Percentiles rank a stretch among this genome's conserved stretches.
phyloP scores from a whole-genome alignment of 2,888 invertebrate species.

The Trisateles emortualis region DNA sequence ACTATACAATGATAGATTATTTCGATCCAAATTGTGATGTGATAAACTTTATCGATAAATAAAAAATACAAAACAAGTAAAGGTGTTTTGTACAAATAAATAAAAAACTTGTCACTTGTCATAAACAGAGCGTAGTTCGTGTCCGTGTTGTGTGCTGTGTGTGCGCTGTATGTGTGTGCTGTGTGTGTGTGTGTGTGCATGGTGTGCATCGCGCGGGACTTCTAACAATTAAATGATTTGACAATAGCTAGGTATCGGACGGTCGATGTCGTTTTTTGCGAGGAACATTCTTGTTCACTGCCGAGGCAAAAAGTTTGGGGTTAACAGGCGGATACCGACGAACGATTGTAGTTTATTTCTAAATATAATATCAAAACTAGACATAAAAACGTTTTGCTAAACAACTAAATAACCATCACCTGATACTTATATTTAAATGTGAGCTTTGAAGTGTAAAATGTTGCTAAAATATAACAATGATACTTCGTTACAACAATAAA shows the following conservation, averaged over 20 bases:
- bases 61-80: background rate
- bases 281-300: constrained; percentile 30
- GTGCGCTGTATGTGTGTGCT: too few relatives aligned
- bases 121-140: too few relatives aligned
- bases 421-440: too few relatives aligned
- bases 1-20: constrained; percentile 7
- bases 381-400: constrained; percentile 7
- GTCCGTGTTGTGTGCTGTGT: too few relatives aligned
- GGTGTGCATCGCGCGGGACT: background rate
- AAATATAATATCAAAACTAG: constrained; percentile 27
- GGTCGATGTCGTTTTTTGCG: constrained; percentile 27
- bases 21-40: constrained; percentile 8
- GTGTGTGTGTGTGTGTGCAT: background rate
- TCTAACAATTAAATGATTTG: constrained; percentile 24
- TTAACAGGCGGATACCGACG: constrained; percentile 38
- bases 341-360: constrained; percentile 30
- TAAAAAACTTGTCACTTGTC: background rate
- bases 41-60: background rate
- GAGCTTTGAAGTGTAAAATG: too few relatives aligned
- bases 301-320: constrained; percentile 35
- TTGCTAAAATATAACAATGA: background rate
- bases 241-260: constrained; percentile 27
- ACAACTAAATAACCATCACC: constrained; percentile 4
- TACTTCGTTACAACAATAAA: background rate
- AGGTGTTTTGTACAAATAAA: background rate